A percentile compares a stretch with the other conserved stretches of the same genome.
phyloP scores from a whole-genome alignment of 2,113 vertebrate genomes.

The Lophochroa leadbeateri region DNA sequence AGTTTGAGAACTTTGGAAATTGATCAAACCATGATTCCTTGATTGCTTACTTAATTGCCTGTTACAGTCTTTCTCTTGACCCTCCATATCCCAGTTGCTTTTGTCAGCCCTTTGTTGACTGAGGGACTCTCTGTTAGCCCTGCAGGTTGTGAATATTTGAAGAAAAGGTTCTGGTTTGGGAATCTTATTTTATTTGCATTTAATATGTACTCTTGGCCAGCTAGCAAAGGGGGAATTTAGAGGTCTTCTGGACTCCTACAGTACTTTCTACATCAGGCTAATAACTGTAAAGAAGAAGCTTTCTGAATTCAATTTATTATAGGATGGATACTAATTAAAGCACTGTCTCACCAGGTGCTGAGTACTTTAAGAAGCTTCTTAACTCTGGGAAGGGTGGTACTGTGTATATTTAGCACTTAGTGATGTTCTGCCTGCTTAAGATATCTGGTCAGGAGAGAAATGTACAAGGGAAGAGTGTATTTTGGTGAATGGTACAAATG shows the following conservation, averaged over 20 bases:
- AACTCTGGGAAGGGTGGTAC: neutral
- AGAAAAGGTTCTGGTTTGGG: conserved; percentile 8
- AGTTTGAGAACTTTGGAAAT: conserved; percentile 51
- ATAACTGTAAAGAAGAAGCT: neutral
- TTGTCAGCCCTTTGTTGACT: conserved; percentile 18
- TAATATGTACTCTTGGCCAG: neutral
- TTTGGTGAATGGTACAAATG: neutral
- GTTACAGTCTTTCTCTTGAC: conserved; percentile 6
- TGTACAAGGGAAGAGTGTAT: neutral
- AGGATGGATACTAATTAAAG: neutral
- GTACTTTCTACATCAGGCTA: neutral
- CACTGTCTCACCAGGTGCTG: neutral
- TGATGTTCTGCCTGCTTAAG: neutral
- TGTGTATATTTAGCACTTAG: neutral
- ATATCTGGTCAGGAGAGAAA: neutral
- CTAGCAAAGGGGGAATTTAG: neutral
- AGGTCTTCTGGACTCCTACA: neutral
- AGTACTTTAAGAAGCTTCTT: neutral
- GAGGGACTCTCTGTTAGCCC: neutral
- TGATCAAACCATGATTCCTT: conserved; percentile 44
- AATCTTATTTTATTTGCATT: conserved; percentile 18
- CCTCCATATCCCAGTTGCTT: neutral
- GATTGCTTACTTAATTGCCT: conserved; percentile 54
- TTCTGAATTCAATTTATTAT: neutral
- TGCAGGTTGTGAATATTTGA: neutral